Conservation (phyloP, 2,888 invertebrate species). For the Sympetrum striolatum region DNA sequence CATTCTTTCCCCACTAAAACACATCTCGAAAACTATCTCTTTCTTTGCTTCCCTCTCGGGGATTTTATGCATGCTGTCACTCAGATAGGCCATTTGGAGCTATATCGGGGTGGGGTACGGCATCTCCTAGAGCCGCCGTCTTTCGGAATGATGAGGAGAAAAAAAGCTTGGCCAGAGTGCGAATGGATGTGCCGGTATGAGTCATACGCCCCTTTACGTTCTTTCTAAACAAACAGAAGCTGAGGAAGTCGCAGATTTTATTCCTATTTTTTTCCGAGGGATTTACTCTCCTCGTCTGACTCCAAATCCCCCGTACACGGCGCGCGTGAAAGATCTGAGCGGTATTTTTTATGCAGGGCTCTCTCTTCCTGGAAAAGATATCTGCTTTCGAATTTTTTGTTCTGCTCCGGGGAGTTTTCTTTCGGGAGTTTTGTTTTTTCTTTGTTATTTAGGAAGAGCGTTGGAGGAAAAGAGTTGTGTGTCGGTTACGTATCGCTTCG, state of each 20-base stretch:
- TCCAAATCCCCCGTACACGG: neutral
- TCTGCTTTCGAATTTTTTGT: neutral
- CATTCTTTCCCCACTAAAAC: neutral
- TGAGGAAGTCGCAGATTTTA: neutral
- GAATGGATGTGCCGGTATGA: neutral
- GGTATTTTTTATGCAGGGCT: neutral
- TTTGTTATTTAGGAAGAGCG: neutral
- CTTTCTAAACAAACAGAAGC: neutral
- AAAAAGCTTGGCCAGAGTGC: neutral
- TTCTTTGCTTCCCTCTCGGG: neutral
- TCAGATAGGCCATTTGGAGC: neutral
- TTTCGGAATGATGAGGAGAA: neutral
- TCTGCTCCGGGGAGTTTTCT: neutral
- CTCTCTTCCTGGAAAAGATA: neutral
- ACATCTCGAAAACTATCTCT: neutral
- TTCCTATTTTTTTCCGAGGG: neutral
- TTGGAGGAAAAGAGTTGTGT: neutral
- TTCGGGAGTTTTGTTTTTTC: neutral
- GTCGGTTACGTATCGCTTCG: neutral
- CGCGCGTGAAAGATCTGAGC: neutral
- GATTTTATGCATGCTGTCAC: neutral
- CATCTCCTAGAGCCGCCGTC: neutral
- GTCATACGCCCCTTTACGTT: neutral
- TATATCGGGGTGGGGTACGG: neutral
- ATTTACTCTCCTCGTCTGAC: neutral